Percentiles rank a stretch among this genome's conserved stretches.
phyloP scores from a whole-genome alignment of 2,113 vertebrate species.

The Epinephelus fuscoguttatus region DNA sequence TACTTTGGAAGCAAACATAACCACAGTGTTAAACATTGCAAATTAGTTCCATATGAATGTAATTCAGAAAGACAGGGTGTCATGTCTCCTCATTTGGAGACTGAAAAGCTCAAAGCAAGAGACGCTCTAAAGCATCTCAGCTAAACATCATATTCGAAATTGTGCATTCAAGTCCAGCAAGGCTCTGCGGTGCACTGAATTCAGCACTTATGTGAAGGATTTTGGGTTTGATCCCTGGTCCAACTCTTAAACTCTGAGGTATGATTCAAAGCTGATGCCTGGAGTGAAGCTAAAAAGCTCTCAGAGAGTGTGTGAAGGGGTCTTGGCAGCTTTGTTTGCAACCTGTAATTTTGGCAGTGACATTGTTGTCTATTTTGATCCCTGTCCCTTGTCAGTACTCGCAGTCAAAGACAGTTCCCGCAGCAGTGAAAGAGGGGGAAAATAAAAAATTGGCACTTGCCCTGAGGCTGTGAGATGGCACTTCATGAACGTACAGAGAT shows the following conservation, averaged over 20 bases:
- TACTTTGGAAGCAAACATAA: too few relatives aligned
- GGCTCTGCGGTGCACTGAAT: not conserved
- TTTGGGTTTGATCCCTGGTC: not conserved
- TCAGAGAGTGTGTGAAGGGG: not conserved
- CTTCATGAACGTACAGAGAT: conserved; percentile 2
- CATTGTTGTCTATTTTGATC: not conserved
- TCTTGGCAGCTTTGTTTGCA: not conserved
- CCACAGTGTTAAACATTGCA: too few relatives aligned
- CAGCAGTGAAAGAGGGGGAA: not conserved
- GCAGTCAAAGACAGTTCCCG: not conserved
- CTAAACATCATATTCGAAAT: not conserved
- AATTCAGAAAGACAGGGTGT: too few relatives aligned
- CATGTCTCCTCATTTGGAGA: not conserved
- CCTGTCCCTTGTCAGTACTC: not conserved
- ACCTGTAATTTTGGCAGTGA: not conserved
- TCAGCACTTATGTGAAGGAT: not conserved
- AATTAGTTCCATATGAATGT: too few relatives aligned
- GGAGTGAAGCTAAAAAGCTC: conserved; percentile 4
- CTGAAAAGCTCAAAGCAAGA: not conserved
- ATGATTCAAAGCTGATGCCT: not conserved
- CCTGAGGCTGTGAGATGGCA: conserved; percentile 21
- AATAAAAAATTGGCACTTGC: not conserved
- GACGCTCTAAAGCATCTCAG: not conserved
- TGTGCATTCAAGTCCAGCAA: not conserved
- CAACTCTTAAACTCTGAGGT: not conserved